A percentile compares a stretch with the other conserved stretches of the same genome.
Evolutionary conservation across 2,888 invertebrate genomes (phyloP).

Genomic region (Lamellibrachia columna): DNA sequence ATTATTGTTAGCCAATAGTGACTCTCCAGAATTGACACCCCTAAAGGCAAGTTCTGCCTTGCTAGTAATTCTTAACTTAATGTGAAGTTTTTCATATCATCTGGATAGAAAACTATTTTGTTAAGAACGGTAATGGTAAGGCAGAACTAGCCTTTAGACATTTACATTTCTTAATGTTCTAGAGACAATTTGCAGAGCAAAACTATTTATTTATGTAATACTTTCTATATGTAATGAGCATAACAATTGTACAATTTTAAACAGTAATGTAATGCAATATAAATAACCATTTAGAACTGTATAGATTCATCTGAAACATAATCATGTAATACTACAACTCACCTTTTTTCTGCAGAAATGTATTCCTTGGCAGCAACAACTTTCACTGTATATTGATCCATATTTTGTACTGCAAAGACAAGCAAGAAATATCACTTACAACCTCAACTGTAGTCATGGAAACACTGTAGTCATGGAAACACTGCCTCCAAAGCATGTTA

Average conservation of each 20-base stretch:
- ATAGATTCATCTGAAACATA: neutral
- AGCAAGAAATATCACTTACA: neutral
- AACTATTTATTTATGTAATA: neutral
- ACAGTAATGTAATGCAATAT: neutral
- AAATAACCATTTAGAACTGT: neutral
- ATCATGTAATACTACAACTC: neutral
- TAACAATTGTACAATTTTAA: neutral
- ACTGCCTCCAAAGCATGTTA: neutral
- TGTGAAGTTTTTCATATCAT: no score
- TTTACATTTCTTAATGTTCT: no score
- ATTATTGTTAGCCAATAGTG: no score
- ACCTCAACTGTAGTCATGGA: neutral
- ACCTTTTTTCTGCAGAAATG: neutral
- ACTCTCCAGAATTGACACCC: no score
- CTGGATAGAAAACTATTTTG: no score
- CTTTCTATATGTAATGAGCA: neutral
- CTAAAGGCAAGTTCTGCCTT: no score
- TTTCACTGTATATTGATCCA: neutral
- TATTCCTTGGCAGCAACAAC: neutral
- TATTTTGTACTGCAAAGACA: neutral
- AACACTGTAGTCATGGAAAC: neutral
- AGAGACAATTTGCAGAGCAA: no score
- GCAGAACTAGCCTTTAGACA: no score
- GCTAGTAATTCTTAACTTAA: no score
- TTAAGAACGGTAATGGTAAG: no score